A percentile compares a stretch with the other conserved stretches of the same genome.
Evolutionary conservation across 2,888 invertebrate species (phyloP).

Genomic region (Chymomyza caudatula): DNA sequence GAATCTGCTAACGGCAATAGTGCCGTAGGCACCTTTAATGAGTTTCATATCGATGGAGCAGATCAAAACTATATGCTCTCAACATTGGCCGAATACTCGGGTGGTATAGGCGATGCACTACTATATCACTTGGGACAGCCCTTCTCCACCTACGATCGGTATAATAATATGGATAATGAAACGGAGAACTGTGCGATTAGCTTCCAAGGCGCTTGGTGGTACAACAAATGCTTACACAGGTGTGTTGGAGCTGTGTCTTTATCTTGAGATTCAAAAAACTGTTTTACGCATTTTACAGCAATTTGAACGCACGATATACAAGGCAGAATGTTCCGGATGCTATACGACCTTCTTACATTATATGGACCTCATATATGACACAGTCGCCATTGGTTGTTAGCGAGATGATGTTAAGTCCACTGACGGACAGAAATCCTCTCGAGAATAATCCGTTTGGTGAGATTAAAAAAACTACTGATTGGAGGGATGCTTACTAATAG

Average conservation of each 20-base stretch:
- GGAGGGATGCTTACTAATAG: no score
- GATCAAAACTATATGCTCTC: background rate
- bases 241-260: background rate
- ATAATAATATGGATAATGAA: background rate
- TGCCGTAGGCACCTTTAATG: background rate
- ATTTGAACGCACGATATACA: background rate
- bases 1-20: background rate
- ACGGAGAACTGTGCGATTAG: background rate
- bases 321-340: background rate
- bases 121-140: background rate
- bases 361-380: background rate
- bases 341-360: background rate
- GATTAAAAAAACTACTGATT: no score
- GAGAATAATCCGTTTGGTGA: no score
- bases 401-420: background rate
- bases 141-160: background rate
- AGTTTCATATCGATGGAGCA: background rate
- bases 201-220: background rate
- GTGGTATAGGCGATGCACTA: background rate
- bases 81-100: background rate
- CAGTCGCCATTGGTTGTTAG: background rate
- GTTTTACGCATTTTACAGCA: background rate
- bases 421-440: no score
- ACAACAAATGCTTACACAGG: background rate
- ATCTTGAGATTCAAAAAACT: background rate